Percentiles rank a stretch among this genome's conserved stretches.
phyloP scores from a whole-genome alignment of 2,888 invertebrate species.

The Rhagonycha lutea region DNA sequence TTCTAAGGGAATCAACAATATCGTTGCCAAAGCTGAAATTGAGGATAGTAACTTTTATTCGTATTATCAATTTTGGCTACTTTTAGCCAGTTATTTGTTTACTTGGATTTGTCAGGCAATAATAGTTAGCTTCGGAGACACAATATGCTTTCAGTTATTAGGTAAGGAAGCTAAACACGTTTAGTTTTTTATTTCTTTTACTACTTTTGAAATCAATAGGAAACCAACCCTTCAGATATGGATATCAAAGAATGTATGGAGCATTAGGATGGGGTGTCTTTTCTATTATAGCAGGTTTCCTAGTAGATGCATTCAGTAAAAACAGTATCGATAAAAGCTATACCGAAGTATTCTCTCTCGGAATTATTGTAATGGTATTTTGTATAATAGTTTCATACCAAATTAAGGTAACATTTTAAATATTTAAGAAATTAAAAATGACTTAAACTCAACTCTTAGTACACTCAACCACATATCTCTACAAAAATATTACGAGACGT shows the following conservation, averaged over 20 bases:
- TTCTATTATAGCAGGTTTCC: conserved; percentile 74
- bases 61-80: conserved; percentile 75
- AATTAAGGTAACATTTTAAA: conserved; percentile 58
- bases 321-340: conserved; percentile 72
- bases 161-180: conserved; percentile 57
- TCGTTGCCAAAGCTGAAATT: conserved; percentile 54
- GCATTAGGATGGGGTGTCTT: conserved; percentile 85
- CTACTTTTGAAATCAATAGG: conserved; percentile 60
- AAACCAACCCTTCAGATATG: conserved; percentile 75
- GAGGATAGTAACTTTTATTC: conserved; percentile 50
- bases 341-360: conserved; percentile 78
- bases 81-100: conserved; percentile 74
- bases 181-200: neutral
- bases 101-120: conserved; percentile 87
- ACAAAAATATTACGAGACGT: conserved; percentile 72
- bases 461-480: conserved; percentile 67
- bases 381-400: conserved; percentile 70
- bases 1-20: conserved; percentile 54
- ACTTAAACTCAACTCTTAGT: conserved; percentile 55
- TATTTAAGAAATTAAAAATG: neutral
- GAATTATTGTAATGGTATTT: conserved; percentile 66
- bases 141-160: conserved; percentile 83
- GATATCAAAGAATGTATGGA: conserved; percentile 86
- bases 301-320: conserved; percentile 76
- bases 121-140: conserved; percentile 85